Evolutionary conservation across 1,140 invertebrate genomes (phyloP), one percentile per base, ranked within the genome.

Genomic region (Drosophila seguyi): DNA sequence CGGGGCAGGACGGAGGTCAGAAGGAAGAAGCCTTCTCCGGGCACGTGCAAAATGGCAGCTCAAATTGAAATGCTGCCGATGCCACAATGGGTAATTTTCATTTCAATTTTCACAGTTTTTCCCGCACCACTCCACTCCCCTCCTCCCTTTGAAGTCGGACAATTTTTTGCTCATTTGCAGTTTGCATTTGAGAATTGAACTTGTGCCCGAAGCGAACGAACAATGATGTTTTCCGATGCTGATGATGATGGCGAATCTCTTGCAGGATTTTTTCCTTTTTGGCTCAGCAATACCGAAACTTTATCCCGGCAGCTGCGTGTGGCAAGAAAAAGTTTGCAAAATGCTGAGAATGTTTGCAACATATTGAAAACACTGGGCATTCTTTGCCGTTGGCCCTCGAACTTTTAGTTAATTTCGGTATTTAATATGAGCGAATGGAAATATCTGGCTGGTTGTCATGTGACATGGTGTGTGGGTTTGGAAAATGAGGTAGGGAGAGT

Each of bases 1-100:
- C 25, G 16, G 25, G 16, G 14, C 22, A 47, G 16, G 36, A 11
- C 8, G 36, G 25, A 39, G 34, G 45, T 16, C 31, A 50, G 20
- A 41, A 50, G 67, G 52, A 50, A 13, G 47, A 29, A 29, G 68
- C 53, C 31, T 56, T 85, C 83, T 44, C 57, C 50, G 50, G 84
- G 80, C 85, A 90, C 85, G 85, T 88, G 85, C 85, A 90, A 78
- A 74, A 84, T 88, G 84, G 80, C 67, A 84, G 57, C 77, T 80
- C 59, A 81, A 88, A 90, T 90, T 90, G 80, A 88, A 81, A 90
- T 75, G 81, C 69, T 84, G 85, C 75, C 65, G 68, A 77, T 81
- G 86, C 85, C 85, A 90, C 81, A 91, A 91, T 91, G 85, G 90
- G 88, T 91, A 91, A 91, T 91, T 91, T 91, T 91, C 90, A 90